Evolutionary conservation across 2,113 vertebrate genomes (phyloP).

Genomic region (Plecturocebus donacophilus): DNA sequence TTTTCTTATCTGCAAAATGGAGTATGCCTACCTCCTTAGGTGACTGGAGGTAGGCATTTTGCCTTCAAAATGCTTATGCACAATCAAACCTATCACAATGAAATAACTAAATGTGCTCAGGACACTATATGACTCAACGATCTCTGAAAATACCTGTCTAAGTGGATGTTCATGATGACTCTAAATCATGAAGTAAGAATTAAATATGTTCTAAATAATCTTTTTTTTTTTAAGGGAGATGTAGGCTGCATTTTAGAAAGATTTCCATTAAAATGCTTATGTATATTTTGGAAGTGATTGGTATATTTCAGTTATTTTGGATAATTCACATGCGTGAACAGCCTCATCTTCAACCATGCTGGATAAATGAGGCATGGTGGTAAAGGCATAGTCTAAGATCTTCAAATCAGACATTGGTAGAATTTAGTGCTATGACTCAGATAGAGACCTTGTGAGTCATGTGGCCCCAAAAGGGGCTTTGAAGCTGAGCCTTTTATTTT

Average conservation of each 20-base stretch:
- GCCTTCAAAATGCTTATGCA: not conserved
- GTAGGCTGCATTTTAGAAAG: slow-evolving; percentile 18
- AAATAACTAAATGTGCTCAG: not conserved
- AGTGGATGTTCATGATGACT: not conserved
- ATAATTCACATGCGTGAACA: not conserved
- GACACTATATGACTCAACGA: not conserved
- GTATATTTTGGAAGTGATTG: not conserved
- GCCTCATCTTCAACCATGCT: not conserved
- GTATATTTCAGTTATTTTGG: not conserved
- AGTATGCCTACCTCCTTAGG: not conserved
- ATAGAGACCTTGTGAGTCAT: not conserved
- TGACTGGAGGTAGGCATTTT: too few species aligned
- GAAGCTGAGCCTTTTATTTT: slow-evolving; percentile 9
- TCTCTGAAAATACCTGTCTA: not conserved
- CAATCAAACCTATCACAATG: not conserved
- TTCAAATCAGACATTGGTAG: not conserved
- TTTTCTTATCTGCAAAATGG: slow-evolving; percentile 19
- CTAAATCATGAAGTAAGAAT: slow-evolving; percentile 31
- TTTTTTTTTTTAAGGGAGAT: not conserved
- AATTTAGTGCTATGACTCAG: not conserved
- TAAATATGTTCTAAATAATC: slow-evolving; percentile 23
- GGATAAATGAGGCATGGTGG: not conserved
- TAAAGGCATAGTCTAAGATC: not conserved
- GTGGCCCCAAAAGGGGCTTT: not conserved
- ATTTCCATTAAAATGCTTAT: not conserved